These are phyloP conservation scores for Battus philenor DNA, from an alignment of 1,140 invertebrate genomes.

Conservation along the genomic window DNA sequence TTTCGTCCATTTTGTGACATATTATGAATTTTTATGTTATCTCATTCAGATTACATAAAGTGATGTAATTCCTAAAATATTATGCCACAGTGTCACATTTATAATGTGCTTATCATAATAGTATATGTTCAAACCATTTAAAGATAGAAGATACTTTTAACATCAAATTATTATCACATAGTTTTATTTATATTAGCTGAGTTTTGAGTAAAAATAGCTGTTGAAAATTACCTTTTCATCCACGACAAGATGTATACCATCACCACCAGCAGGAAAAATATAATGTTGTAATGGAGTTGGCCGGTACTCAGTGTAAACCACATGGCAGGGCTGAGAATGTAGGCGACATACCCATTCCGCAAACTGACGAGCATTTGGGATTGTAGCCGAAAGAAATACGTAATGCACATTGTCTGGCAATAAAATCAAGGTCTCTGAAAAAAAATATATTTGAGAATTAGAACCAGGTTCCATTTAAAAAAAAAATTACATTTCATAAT, in stretches of 20 bases:
- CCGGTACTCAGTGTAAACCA: constrained; percentile 98
- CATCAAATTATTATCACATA: too few species aligned
- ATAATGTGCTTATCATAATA: too few species aligned
- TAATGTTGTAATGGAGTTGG: constrained; percentile 99
- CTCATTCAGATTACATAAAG: too few species aligned
- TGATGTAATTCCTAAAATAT: too few species aligned
- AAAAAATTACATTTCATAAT: background rate
- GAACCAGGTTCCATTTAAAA: constrained; percentile 3
- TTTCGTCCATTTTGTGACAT: too few species aligned
- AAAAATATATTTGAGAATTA: constrained; percentile 1
- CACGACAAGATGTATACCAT: constrained; percentile 97
- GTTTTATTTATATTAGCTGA: too few species aligned
- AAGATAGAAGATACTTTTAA: too few species aligned
- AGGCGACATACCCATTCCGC: constrained; percentile 98
- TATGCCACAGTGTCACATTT: too few species aligned
- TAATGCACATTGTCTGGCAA: constrained; percentile 98
- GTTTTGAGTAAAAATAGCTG: too few species aligned
- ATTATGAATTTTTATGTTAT: too few species aligned
- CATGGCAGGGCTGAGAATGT: constrained; percentile 98
- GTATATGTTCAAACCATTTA: too few species aligned
- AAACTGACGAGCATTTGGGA: constrained; percentile 99
- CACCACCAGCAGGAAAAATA: constrained; percentile 95
- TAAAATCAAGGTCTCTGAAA: constrained; percentile 94
- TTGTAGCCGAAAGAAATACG: constrained; percentile 99
- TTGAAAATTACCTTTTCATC: constrained; percentile 91